phyloP scores from a whole-genome alignment of 1,140 invertebrate genomes.

The Microplitis demolitor region DNA sequence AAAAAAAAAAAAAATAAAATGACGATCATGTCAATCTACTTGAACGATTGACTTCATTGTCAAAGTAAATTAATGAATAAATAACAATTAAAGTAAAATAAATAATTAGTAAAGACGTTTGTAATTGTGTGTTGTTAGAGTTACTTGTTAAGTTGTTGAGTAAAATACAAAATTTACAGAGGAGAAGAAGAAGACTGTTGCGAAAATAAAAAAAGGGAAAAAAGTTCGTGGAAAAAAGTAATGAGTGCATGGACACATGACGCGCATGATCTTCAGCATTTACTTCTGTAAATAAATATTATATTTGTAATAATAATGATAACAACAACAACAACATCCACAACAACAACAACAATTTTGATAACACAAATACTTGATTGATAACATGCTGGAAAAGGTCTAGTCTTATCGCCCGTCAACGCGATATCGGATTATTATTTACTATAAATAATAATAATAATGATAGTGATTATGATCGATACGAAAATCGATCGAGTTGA shows the following conservation, averaged over 20 bases:
- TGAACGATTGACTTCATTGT: background rate
- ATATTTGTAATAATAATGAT: background rate
- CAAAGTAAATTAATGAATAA: too few relatives aligned
- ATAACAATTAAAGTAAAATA: constrained; percentile 8
- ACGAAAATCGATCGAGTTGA: background rate
- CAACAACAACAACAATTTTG: background rate
- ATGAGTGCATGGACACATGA: background rate
- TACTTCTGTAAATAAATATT: background rate
- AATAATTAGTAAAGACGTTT: background rate
- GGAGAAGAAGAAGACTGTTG: constrained; percentile 8
- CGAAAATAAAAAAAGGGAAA: background rate
- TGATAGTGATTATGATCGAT: too few relatives aligned
- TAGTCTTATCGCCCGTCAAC: background rate
- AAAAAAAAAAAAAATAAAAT: background rate
- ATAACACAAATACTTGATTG: too few relatives aligned
- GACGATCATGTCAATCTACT: background rate
- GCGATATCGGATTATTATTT: too few relatives aligned
- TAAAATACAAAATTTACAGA: constrained; percentile 18
- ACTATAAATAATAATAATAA: too few relatives aligned
- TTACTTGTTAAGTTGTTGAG: background rate
- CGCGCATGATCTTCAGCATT: background rate
- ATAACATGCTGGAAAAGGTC: background rate
- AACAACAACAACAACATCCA: background rate
- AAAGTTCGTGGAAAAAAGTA: constrained; percentile 13
- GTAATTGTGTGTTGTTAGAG: constrained; percentile 1